Base-by-base conservation (phyloP, 2,797 vertebrate species). In the Nannoperca australis region DNA sequence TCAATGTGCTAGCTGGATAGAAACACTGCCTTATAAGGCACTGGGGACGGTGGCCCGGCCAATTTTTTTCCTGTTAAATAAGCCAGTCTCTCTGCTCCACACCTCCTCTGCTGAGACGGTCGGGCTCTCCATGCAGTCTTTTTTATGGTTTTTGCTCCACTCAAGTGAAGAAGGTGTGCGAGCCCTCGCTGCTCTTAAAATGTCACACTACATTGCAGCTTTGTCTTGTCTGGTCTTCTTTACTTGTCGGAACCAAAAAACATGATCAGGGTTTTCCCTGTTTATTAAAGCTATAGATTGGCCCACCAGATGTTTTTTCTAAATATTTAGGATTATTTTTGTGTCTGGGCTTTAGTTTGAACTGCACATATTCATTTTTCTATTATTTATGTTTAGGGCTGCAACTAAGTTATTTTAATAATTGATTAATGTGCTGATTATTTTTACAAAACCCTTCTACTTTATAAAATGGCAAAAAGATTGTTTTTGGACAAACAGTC, bases 1-100 rank as follows among this genome's bases (percentile, higher is more conserved):
- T 86, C 88, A 82, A 54, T 59, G 88, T 90, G 88, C 89, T 88
- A 77, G 91, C 84, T 85, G 90, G 90, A 92, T 85, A 95, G 93
- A 96, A 95, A 96, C 92, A 91, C 94, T 94, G 92, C 95, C 95
- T 94, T 96, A 95, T 95, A 96, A 94, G 95, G 95, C 89, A 89
- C 93, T 94, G 85, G 93, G 93, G 94, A 95, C 86, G 90, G 91
- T 94, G 92, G 92, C 95, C 86, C 83, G 66, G 93, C 92, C 92
- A 93, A 91, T 83, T 94, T 85, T 83, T 73, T 72, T 76, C 58
- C 32, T 88, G 88, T 88, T 91, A 92, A 91, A 93, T 89, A 94
- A 94, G 90, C 91, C 71, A 79, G 88, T 89, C 90, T 92, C 84
- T 84, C 84, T 76, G 85, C 81, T 92, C 85, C 88, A 91, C 89